phyloP scores from a whole-genome alignment of 2,888 invertebrate species.

The Eucera pruinosa region DNA sequence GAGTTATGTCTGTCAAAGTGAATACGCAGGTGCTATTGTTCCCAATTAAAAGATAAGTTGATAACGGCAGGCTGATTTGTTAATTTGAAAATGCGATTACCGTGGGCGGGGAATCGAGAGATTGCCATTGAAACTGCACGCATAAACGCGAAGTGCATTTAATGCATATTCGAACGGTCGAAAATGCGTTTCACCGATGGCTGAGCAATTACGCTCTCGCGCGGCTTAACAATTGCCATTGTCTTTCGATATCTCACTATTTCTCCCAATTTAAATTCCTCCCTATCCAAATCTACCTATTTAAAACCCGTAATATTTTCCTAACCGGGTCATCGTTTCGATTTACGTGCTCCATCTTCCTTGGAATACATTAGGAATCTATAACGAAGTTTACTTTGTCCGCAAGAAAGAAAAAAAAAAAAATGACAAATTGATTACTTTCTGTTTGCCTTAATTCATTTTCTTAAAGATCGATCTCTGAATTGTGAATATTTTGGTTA shows the following conservation, averaged over 20 bases:
- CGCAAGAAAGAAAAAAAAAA: no score
- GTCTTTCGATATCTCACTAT: not conserved
- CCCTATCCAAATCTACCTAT: no score
- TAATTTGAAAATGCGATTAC: slow-evolving; percentile 47
- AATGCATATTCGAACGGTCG: slow-evolving; percentile 23
- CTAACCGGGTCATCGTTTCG: no score
- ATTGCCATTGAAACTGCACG: not conserved
- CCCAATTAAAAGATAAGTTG: slow-evolving; percentile 52
- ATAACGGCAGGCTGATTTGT: slow-evolving; percentile 46
- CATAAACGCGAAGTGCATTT: slow-evolving; percentile 11
- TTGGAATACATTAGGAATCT: no score
- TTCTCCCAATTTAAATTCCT: not conserved
- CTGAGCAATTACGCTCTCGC: slow-evolving; percentile 18
- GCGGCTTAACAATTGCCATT: slow-evolving; percentile 1
- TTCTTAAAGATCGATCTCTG: no score
- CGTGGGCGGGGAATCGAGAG: slow-evolving; percentile 24
- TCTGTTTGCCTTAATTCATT: no score
- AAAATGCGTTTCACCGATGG: slow-evolving; percentile 23
- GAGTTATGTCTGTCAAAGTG: slow-evolving; percentile 25
- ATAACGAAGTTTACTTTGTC: no score
- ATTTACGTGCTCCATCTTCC: no score
- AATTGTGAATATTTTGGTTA: no score
- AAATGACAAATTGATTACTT: no score
- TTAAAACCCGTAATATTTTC: no score
- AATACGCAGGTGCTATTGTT: slow-evolving; percentile 32